Base-by-base conservation (phyloP, 2,113 vertebrate species). In the Merops nubicus region DNA sequence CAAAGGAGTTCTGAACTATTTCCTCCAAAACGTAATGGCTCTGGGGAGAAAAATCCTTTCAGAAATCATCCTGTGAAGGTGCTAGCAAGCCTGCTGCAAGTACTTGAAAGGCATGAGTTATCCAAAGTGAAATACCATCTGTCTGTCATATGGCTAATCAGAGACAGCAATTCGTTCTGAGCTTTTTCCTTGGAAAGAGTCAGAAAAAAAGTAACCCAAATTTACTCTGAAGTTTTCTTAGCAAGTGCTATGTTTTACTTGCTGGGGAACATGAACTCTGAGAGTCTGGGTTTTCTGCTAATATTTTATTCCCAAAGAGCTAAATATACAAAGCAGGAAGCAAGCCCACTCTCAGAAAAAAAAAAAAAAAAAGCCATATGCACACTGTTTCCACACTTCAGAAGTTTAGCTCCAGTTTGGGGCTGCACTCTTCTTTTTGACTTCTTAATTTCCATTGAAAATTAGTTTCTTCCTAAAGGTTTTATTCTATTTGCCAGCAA, bases 221-320 rank as follows among this genome's bases (percentile, higher is more conserved):
- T 84, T 92, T 77, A 28, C 67, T 38, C 83, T 90, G 64, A 92
- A 76, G 79, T 81, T 83, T 29, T 86, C 59, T 84, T 59, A 56
- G 50, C 33, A 45, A 63, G 43, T 38, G 25, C 72, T 0, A 0
- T 47, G 25, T 74, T 84, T 80, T 50, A 19, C 36, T 86, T 82
- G 85, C 34, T 89, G 60, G 72, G 51, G 53, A 81, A 56, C 70
- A 4, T 72, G 43, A 77, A 40, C 76, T 81, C 47, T 51, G 9
- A 45, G 62, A 67, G n/a, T 62, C 34, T 81, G 59, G 26, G 13
- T 10, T 93, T 86, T 28, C 7, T 80, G 69, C 56, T 89, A 48
- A 2, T 87, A 15, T 38, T 95, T 88, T 78, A 57, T 51, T 78
- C 22, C 59, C 25, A 4, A 70, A 80, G 48, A 85, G 22, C 9